Base-by-base conservation (phyloP, 1,140 invertebrate species). In the Uloborus diversus region DNA sequence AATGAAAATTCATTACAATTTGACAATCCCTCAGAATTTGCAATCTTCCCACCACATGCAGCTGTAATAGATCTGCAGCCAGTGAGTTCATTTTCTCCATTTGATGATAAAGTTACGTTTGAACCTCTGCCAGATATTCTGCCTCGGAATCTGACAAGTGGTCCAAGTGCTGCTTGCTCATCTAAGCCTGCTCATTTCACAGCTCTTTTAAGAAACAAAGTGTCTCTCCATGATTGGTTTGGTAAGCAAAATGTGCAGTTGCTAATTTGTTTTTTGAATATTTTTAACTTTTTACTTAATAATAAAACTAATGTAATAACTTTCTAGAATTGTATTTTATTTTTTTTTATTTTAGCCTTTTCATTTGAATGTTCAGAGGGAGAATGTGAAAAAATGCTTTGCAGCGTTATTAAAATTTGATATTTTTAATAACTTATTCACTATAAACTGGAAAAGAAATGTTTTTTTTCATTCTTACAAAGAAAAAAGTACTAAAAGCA, bases 201-300 rank as follows among this genome's bases (percentile, higher is more conserved):
- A 42, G 78, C 32, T 68, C 70, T 80, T 17, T 64, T 80, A 49
- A 82, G 79, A n/a, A 76, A 59, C n/a, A 66, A 73, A 42, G 47
- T 81, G 17, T 75, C 82, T 11, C 83, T 86, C 17, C 85, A 87
- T 53, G 85, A 87, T 80, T 86, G 86, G 85, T 86, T 86, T 80
- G 85, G 86, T 87, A 81, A 84, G 84, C 83, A 23, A 13, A 42
- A n/a, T 11, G 9, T 17, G 53, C 13, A 57, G 23, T 20, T 17
- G 23, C 23, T 57, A 9, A 32, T 2, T 57, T 14, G 4, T 49
- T 17, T 7, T 49, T 28, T 49, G 3, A 49, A 68, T 11, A 28
- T 14, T 68, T 47, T 49, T 68, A 62, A 62, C 25, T 4, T 23
- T 28, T n/a, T n/a, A n/a, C n/a, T n/a, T n/a, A n/a, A n/a, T n/a